These are phyloP conservation scores for Subacronicta megacephala DNA, from an alignment of 2,888 invertebrate genomes.

Conservation along the genomic window DNA sequence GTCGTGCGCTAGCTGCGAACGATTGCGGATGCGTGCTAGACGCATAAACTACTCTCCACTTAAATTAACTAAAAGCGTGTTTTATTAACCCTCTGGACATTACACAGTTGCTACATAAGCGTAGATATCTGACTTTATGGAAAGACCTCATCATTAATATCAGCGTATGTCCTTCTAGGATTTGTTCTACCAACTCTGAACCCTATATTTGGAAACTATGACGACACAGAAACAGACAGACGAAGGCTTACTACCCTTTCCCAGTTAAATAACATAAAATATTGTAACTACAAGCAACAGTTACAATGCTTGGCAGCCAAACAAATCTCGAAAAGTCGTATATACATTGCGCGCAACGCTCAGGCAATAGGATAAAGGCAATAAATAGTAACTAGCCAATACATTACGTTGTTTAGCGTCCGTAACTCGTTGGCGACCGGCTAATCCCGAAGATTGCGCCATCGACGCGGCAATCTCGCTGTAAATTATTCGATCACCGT, in stretches of 20 bases:
- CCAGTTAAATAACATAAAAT: background rate
- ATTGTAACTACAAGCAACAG: slow-evolving; percentile 31
- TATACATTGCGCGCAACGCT: slow-evolving; percentile 37
- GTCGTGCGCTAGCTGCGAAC: too few relatives aligned
- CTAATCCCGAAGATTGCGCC: slow-evolving; percentile 57
- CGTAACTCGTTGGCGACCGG: slow-evolving; percentile 51
- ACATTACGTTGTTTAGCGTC: slow-evolving; percentile 52
- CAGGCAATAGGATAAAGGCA: slow-evolving; percentile 50
- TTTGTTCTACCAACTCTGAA: too few relatives aligned
- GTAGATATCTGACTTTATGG: too few relatives aligned
- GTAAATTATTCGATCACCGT: slow-evolving; percentile 42
- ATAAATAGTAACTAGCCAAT: slow-evolving; percentile 55
- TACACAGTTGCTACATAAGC: too few relatives aligned
- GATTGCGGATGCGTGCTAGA: too few relatives aligned
- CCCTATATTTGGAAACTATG: too few relatives aligned
- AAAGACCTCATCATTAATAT: too few relatives aligned
- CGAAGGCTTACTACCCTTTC: background rate
- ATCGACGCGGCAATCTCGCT: slow-evolving; percentile 49
- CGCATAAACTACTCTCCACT: too few relatives aligned
- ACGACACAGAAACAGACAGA: background rate
- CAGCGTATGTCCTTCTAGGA: too few relatives aligned
- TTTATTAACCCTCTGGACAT: too few relatives aligned
- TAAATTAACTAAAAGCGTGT: too few relatives aligned
- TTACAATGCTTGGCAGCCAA: slow-evolving; percentile 40
- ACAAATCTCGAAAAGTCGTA: slow-evolving; percentile 41